These are phyloP conservation scores for Sterrhoptilus dennistouni DNA, from an alignment of 2,113 vertebrate genomes.

Conservation along the genomic window DNA sequence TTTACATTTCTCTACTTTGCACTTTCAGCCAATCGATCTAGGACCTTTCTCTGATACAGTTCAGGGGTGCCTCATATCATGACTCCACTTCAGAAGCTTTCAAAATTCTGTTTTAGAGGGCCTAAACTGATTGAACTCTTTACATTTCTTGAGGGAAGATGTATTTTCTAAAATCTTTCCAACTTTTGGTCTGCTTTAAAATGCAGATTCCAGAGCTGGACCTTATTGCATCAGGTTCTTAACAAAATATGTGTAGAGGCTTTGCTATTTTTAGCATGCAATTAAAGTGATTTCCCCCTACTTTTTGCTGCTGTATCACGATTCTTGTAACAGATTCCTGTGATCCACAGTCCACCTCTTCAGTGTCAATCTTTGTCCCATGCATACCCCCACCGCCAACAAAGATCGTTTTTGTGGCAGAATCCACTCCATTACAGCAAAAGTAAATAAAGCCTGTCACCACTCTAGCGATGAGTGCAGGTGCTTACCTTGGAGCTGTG, in stretches of 20 bases:
- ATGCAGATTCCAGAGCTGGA: neutral
- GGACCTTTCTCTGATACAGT: neutral
- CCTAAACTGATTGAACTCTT: neutral
- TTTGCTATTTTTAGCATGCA: neutral
- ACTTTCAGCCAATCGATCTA: neutral
- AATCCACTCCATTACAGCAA: constrained; percentile 44
- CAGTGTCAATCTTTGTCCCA: neutral
- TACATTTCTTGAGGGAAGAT: neutral
- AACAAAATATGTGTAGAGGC: neutral
- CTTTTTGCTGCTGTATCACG: neutral
- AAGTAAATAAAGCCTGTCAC: constrained; percentile 63
- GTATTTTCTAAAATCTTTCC: neutral
- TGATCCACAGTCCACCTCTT: neutral
- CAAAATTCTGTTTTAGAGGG: neutral
- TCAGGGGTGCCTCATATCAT: neutral
- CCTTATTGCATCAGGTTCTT: neutral
- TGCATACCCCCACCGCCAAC: neutral
- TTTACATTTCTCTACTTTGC: constrained; percentile 46
- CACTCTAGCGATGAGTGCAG: constrained; percentile 4
- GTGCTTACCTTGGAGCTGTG: constrained; percentile 70
- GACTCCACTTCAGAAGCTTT: neutral
- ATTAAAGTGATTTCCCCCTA: neutral
- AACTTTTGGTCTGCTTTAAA: constrained; percentile 13
- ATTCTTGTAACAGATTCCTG: neutral
- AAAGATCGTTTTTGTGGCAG: neutral